Evolutionary conservation across 2,797 vertebrate species (phyloP).

Genomic region (Parambassis ranga): DNA sequence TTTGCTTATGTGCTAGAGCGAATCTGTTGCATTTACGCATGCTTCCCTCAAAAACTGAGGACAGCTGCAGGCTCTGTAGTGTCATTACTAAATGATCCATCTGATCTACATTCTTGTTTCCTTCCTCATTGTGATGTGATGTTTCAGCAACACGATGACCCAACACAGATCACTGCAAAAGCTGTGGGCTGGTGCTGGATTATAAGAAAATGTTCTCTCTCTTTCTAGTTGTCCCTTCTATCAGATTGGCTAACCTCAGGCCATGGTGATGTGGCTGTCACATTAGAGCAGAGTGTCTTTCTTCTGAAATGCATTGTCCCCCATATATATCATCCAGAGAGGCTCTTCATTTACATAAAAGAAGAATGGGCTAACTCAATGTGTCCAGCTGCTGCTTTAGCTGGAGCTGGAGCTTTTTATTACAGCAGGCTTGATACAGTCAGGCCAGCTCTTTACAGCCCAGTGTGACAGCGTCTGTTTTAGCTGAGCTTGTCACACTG

Average conservation of each 20-base stretch:
- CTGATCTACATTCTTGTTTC: not conserved
- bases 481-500: constrained; percentile 38
- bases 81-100: not conserved
- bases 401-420: not conserved
- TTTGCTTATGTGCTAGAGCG: not conserved
- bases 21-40: not conserved
- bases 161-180: not conserved
- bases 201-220: not conserved
- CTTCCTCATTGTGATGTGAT: not conserved
- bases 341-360: constrained; percentile 9
- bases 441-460: constrained; percentile 13
- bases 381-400: constrained; percentile 10
- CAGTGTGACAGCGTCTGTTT: constrained; percentile 34
- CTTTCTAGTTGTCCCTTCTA: not conserved
- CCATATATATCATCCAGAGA: not conserved
- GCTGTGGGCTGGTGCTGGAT: not conserved
- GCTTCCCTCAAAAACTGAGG: not conserved
- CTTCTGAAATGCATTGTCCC: not conserved
- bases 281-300: not conserved
- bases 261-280: not conserved
- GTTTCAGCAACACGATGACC: not conserved
- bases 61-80: not conserved
- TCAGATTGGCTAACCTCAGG: not conserved
- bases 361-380: not conserved
- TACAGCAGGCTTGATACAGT: constrained; percentile 14